Evolutionary conservation across 2,113 vertebrate genomes (phyloP), one percentile per base, ranked within the genome.

Genomic region (Heloderma charlesbogerti): DNA sequence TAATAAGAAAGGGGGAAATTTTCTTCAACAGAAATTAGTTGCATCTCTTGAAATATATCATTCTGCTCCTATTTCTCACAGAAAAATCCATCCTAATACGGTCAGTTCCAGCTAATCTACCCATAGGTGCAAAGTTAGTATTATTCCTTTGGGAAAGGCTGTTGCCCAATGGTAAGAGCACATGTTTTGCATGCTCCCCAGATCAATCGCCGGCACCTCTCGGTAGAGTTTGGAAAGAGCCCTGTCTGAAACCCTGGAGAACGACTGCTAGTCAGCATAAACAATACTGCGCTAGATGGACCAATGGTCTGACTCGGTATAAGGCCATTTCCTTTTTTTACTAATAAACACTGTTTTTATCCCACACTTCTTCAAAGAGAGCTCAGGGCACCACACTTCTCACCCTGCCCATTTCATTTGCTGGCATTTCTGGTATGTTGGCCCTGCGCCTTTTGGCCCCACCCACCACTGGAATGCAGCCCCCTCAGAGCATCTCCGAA

Each of bases 31-130:
- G 29, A 74, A 93, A 92, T 93, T 25, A 15, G 15, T 25, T 88
- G 31, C 71, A 31, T 3, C 84, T 94, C 90, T 93, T n/a, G 77
- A 66, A 83, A 90, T 45, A 90, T 81, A 0, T 0, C 0, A 8
- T 85, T 72, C 91, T 95, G 88, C 92, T n/a, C 2, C 54, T 88
- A 93, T 90, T 54, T 31, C 80, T 91, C 45, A 81, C 77, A 79
- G 72, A 88, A 90, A 90, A 89, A 43, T 60, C 60, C 91, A 85
- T 71, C 84, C 67, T 92, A 37, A 20, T 0, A 15, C 84, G 86
- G 93, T 51, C 16, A 15, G 37, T 89, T 93, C 71, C 88, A 18
- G 72, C n/a, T 10, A 84, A 60, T 84, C 20, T 0, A 16, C 67
- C 88, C 88, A 92, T 77, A 92, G 78, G 79, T 94, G 90, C 91